phyloP scores from a whole-genome alignment of 1,140 invertebrate species.

The Mya arenaria region DNA sequence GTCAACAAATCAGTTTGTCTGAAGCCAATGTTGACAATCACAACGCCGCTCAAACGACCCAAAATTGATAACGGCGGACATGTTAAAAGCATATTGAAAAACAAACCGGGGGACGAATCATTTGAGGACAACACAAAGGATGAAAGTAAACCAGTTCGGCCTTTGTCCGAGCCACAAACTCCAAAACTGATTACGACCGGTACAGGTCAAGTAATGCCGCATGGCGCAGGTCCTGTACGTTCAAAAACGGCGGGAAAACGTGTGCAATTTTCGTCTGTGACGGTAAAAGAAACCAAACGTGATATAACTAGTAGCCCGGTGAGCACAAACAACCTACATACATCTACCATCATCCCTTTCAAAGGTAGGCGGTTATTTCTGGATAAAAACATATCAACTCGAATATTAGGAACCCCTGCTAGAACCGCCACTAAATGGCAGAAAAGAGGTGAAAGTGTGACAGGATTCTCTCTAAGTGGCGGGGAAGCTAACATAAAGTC shows the following conservation, averaged over 20 bases:
- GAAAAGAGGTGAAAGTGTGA: not conserved
- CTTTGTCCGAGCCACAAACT: not conserved
- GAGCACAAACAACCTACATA: not conserved
- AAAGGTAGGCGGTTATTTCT: constrained; percentile 28
- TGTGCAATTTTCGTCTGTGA: constrained; percentile 34
- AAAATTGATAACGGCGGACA: not conserved
- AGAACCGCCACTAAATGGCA: not conserved
- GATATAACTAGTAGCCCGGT: not conserved
- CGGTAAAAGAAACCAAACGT: not conserved
- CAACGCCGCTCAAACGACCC: not conserved
- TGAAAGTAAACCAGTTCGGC: not conserved
- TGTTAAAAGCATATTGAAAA: constrained; percentile 41
- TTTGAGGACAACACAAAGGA: not conserved
- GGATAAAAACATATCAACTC: not conserved
- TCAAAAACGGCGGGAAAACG: constrained; percentile 42
- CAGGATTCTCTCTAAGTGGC: not conserved
- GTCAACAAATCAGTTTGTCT: not conserved
- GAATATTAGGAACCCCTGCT: constrained; percentile 3
- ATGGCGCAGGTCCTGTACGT: constrained; percentile 1
- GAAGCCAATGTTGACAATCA: not conserved
- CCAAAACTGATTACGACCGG: constrained; percentile 41
- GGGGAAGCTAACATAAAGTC: constrained; percentile 35
- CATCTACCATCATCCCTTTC: not conserved
- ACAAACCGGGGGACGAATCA: not conserved
- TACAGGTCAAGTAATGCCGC: constrained; percentile 33